Conservation (phyloP, 2,888 invertebrate species). For the Luffia ferchaultella region DNA sequence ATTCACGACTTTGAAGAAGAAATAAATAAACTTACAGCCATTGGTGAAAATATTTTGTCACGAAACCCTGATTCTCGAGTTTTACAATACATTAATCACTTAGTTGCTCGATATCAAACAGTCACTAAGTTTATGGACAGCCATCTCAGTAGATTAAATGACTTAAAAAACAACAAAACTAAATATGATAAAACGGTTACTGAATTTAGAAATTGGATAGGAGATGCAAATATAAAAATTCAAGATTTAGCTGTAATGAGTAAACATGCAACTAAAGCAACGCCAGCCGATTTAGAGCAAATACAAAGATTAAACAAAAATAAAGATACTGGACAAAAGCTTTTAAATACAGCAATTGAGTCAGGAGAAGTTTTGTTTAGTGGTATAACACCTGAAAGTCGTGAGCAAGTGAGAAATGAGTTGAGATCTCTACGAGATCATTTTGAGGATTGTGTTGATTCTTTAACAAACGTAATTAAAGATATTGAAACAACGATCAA, state of each 20-base stretch:
- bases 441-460: slow-evolving; percentile 85
- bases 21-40: slow-evolving; percentile 70
- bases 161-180: slow-evolving; percentile 74
- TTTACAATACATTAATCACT: slow-evolving; percentile 80
- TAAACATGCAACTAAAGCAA: slow-evolving; percentile 77
- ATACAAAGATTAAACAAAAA: slow-evolving; percentile 76
- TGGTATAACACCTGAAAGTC: slow-evolving; percentile 85
- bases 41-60: slow-evolving; percentile 76
- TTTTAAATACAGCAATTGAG: slow-evolving; percentile 83
- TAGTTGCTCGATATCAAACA: slow-evolving; percentile 78
- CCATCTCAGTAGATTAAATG: slow-evolving; percentile 76
- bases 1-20: slow-evolving; percentile 71
- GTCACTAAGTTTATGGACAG: slow-evolving; percentile 74
- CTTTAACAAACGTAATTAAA: slow-evolving; percentile 84
- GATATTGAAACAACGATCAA: slow-evolving; percentile 88
- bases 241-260: slow-evolving; percentile 75
- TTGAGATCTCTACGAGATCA: slow-evolving; percentile 80
- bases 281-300: slow-evolving; percentile 78
- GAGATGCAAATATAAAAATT: slow-evolving; percentile 77
- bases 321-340: slow-evolving; percentile 80
- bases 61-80: slow-evolving; percentile 86
- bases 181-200: slow-evolving; percentile 72
- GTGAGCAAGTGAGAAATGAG: slow-evolving; percentile 85
- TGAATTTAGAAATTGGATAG: slow-evolving; percentile 82
- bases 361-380: slow-evolving; percentile 89